Conservation (phyloP, 2,113 vertebrate species). For the Brienomyrus longianalis region DNA sequence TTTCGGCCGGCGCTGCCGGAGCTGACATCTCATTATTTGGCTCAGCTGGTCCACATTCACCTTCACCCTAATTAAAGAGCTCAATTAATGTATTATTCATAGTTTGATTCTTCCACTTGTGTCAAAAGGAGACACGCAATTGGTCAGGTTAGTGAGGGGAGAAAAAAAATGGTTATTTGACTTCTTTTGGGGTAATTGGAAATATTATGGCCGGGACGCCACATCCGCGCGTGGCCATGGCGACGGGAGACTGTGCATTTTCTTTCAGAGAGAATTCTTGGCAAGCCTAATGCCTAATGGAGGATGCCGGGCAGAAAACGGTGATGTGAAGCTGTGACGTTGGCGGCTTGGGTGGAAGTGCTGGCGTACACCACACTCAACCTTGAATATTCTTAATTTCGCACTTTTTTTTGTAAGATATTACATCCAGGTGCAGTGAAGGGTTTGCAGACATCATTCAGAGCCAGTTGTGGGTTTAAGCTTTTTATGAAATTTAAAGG, state of each 20-base stretch:
- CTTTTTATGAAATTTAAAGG: not conserved
- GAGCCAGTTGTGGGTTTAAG: not conserved
- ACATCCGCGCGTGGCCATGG: not conserved
- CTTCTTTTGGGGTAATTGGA: constrained; percentile 4
- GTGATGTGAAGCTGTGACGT: not conserved
- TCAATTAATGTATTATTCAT: constrained; percentile 20
- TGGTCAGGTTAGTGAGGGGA: not conserved
- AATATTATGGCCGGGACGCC: not conserved
- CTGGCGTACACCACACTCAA: not conserved
- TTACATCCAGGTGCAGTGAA: not conserved
- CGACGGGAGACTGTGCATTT: not conserved
- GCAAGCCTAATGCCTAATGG: not conserved
- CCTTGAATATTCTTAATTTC: not conserved
- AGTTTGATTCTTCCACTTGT: constrained; percentile 11
- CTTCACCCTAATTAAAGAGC: constrained; percentile 16
- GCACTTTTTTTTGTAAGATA: not conserved
- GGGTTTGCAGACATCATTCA: not conserved
- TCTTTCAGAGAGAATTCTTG: not conserved
- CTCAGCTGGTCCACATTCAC: constrained; percentile 13
- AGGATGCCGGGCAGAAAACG: not conserved
- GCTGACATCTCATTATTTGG: constrained; percentile 15
- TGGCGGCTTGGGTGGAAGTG: not conserved
- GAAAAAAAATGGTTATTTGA: constrained; percentile 8
- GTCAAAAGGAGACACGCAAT: not conserved
- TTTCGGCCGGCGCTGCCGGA: not conserved